Conservation (phyloP, 2,888 invertebrate species). For the Pocota personata region DNA sequence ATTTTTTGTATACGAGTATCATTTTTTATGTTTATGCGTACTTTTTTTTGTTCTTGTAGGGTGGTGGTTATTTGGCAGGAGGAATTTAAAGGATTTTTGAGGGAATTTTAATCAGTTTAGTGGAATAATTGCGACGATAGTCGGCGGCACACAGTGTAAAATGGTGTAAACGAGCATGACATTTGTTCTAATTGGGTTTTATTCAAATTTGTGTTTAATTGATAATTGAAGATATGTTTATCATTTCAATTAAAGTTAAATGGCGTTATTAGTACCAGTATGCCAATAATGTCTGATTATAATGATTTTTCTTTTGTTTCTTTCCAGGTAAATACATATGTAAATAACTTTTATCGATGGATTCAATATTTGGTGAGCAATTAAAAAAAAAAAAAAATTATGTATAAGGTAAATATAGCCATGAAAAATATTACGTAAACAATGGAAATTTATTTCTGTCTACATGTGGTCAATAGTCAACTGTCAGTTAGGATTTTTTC, state of each 20-base stretch:
- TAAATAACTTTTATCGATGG: background rate
- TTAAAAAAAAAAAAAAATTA: background rate
- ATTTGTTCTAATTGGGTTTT: constrained; percentile 52
- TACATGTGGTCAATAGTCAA: background rate
- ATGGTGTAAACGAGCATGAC: constrained; percentile 10
- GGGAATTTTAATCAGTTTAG: constrained; percentile 33
- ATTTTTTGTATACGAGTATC: background rate
- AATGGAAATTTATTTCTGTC: background rate
- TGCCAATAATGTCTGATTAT: constrained; percentile 4
- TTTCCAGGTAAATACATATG: constrained; percentile 61
- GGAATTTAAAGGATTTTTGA: constrained; percentile 19
- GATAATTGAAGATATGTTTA: constrained; percentile 49
- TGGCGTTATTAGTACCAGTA: background rate
- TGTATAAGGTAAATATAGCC: background rate
- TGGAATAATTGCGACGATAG: constrained; percentile 24
- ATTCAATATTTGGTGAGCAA: constrained; percentile 2
- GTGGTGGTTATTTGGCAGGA: background rate
- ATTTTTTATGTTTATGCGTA: background rate
- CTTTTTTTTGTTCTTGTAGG: background rate
- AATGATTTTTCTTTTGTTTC: background rate
- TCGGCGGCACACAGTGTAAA: background rate
- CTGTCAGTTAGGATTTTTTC: background rate
- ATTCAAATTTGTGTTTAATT: constrained; percentile 31
- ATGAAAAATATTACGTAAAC: background rate
- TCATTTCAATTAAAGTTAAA: constrained; percentile 47